Percentiles rank a stretch among this genome's conserved stretches.
Evolutionary conservation across 1,140 invertebrate species (phyloP).

Genomic region (Campoletis sonorensis): DNA sequence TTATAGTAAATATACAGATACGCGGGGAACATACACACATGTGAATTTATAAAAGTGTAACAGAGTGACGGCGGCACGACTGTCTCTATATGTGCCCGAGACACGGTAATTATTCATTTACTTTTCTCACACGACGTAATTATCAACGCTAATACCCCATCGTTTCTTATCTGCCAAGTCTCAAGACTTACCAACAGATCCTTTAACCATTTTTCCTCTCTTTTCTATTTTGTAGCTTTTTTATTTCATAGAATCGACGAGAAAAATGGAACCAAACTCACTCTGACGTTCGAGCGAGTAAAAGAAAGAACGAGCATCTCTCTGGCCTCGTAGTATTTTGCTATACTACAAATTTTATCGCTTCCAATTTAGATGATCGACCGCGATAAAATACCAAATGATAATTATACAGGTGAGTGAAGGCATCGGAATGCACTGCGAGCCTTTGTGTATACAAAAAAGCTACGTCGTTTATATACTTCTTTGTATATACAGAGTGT

Average conservation of each 20-base stretch:
- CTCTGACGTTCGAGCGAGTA: neutral
- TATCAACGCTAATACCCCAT: conserved; percentile 52
- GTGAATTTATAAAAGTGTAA: neutral
- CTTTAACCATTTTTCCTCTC: neutral
- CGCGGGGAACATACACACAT: neutral
- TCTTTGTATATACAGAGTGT: neutral
- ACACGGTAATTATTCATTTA: conserved; percentile 63
- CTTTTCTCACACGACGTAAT: conserved; percentile 56
- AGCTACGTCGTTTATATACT: neutral
- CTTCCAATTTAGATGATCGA: conserved; percentile 34
- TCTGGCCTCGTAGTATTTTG: conserved; percentile 7
- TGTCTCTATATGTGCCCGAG: conserved; percentile 5
- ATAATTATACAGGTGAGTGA: conserved; percentile 32
- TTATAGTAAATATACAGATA: neutral
- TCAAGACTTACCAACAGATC: neutral
- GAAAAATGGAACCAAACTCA: neutral
- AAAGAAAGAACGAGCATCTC: neutral
- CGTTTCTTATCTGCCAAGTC: neutral
- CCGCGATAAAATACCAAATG: conserved; percentile 33
- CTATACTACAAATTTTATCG: conserved; percentile 32
- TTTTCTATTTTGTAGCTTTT: conserved; percentile 32
- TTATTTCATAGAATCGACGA: neutral
- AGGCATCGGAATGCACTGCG: conserved; percentile 29
- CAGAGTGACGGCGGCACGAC: conserved; percentile 43
- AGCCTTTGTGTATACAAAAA: neutral